Evolutionary conservation across 2,113 vertebrate genomes (phyloP).

Genomic region (Tor tambroides): DNA sequence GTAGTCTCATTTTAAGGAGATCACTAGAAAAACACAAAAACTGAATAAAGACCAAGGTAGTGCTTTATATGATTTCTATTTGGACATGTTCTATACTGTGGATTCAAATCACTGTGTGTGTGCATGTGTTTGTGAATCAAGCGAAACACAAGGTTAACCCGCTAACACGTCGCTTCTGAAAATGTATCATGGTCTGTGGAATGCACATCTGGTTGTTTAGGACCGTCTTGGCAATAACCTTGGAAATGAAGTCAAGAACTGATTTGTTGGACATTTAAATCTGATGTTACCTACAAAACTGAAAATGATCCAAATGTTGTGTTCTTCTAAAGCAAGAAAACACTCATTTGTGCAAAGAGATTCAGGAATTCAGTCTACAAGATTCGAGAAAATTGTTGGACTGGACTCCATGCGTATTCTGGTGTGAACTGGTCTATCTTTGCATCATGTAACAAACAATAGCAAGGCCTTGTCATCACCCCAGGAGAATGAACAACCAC

Average conservation of each 20-base stretch:
- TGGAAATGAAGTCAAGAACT: constrained; percentile 38
- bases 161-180: constrained; percentile 28
- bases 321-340: constrained; percentile 21
- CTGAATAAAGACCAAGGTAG: constrained; percentile 23
- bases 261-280: constrained; percentile 49
- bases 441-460: constrained; percentile 72
- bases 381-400: constrained; percentile 33
- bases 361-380: constrained; percentile 6
- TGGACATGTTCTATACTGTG: constrained; percentile 42
- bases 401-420: constrained; percentile 42
- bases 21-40: constrained; percentile 14
- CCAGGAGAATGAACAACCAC: constrained; percentile 68
- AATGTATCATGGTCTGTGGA: constrained; percentile 45
- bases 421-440: constrained; percentile 38
- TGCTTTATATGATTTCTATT: constrained; percentile 32
- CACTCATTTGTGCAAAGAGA: constrained; percentile 45
- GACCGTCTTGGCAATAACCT: constrained; percentile 60
- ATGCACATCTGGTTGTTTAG: constrained; percentile 31
- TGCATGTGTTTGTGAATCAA: constrained; percentile 24
- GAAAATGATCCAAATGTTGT: constrained; percentile 23
- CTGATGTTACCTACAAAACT: constrained; percentile 35
- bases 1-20: constrained; percentile 25
- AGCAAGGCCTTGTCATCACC: constrained; percentile 53
- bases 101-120: constrained; percentile 26
- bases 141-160: constrained; percentile 40